Base-by-base conservation (phyloP, 1,140 invertebrate genomes). In the Brachionus rubens region DNA sequence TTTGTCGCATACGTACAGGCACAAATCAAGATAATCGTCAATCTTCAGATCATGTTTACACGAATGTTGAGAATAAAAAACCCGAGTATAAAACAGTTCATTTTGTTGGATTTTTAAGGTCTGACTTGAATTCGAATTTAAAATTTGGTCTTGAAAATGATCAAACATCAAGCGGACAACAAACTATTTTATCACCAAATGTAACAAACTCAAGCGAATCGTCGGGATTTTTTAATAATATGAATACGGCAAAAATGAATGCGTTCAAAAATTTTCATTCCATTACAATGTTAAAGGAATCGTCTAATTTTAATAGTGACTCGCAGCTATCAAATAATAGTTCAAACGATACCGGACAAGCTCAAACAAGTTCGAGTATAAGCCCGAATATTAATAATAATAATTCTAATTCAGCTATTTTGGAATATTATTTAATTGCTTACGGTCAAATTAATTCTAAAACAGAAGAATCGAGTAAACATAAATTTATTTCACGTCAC, bases 41-140 rank as follows among this genome's bases (percentile, higher is more conserved):
- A 24, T 54, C 46, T 10, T 54, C 59, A 24, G 59, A 65, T 65
- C 59, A 65, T 43, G 33, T 65, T 9, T 65, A 65, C 40, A 65
- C 59, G 0, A 65, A 43, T 65, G 21, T 43, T 14, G 59, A 65
- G 5, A 7, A 19, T 3, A 65, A 65, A 43, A 65, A 65, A 24
- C 59, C 36, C 21, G 59, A 65, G 12, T 72, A 72, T 28, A 48
- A 50, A 72, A 41, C 36, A 21, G 68, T 72, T 21, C 43, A 72
- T 28, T 72, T 72, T 72, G 68, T 50, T 19, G 68, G 68, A 16
- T 72, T 50, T 72, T 48, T 72, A 10, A 48, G 68, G 24, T 48
- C 68, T 16, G 68, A 72, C 24, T 72, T 72, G 47, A 72, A 46
- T 50, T 24, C 68, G 9, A 72, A 72, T 72, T 30, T 72, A 48